Conservation (phyloP, 2,888 invertebrate species). For the Epinotia demarniana region DNA sequence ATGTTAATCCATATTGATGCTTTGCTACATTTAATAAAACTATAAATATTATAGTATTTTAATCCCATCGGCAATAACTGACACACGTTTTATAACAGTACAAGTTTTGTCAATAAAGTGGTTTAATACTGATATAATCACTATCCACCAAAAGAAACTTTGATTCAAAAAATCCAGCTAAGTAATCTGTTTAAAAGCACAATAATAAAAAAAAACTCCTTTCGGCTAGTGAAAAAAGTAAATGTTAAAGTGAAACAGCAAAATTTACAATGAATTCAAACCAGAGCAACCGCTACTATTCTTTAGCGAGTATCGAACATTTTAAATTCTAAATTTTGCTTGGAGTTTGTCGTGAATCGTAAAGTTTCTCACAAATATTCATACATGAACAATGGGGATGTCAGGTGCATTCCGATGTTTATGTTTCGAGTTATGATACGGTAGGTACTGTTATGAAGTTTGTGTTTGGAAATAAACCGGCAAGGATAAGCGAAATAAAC, state of each 20-base stretch:
- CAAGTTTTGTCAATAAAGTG: no score
- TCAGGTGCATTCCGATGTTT: conserved; percentile 16
- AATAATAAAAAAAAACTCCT: no score
- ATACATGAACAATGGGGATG: conserved; percentile 42
- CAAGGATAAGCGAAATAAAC: not conserved
- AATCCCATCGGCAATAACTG: no score
- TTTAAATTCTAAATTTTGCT: conserved; percentile 1
- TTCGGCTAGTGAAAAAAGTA: no score
- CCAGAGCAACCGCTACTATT: not conserved
- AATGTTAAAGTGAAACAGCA: not conserved
- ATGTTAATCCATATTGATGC: not conserved
- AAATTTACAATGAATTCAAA: not conserved
- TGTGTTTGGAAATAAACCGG: not conserved
- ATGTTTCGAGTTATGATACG: conserved; percentile 12
- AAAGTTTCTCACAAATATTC: conserved; percentile 49
- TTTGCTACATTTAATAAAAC: no score
- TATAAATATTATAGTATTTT: no score
- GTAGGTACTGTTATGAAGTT: not conserved
- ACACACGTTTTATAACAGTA: no score
- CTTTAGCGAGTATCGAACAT: conserved; percentile 1
- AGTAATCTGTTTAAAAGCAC: not conserved
- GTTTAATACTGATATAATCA: no score
- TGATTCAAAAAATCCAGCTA: no score
- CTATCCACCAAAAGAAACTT: no score
- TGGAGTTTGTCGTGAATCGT: conserved; percentile 22